A percentile compares a stretch with the other conserved stretches of the same genome.
These are phyloP conservation scores for Microtus oregoni DNA, from an alignment of 2,113 vertebrate species.

Conservation along the genomic window DNA sequence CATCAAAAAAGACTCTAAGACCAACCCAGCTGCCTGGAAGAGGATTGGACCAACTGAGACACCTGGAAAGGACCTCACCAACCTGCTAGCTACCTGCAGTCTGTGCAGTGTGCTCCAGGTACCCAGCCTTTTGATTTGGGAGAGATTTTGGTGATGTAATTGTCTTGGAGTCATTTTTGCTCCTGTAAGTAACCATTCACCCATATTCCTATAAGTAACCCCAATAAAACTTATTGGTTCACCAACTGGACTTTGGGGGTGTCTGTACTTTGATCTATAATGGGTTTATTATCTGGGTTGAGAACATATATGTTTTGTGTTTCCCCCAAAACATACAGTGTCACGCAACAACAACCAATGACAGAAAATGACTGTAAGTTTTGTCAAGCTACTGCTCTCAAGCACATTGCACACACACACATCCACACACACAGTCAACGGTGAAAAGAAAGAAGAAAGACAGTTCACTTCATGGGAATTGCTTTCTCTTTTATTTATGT, in stretches of 20 bases:
- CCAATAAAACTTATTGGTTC: not conserved
- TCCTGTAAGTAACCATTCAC: not conserved
- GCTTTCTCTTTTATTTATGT: slow-evolving; percentile 79
- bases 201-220: no score
- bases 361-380: not conserved
- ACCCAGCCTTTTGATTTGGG: not conserved
- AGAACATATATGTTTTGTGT: no score
- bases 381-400: slow-evolving; percentile 23
- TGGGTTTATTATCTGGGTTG: not conserved
- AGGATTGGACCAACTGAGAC: not conserved
- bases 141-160: not conserved
- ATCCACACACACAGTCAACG: slow-evolving; percentile 10
- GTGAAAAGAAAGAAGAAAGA: slow-evolving; percentile 62
- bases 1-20: not conserved
- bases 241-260: not conserved
- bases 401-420: not conserved
- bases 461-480: slow-evolving; percentile 77
- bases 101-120: not conserved
- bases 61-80: not conserved
- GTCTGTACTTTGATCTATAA: not conserved
- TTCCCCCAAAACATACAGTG: not conserved
- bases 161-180: not conserved
- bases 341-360: not conserved
- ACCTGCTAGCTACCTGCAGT: not conserved
- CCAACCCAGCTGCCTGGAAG: not conserved